Evolutionary conservation across 2,888 invertebrate species (phyloP).

Genomic region (Auanema sp.): DNA sequence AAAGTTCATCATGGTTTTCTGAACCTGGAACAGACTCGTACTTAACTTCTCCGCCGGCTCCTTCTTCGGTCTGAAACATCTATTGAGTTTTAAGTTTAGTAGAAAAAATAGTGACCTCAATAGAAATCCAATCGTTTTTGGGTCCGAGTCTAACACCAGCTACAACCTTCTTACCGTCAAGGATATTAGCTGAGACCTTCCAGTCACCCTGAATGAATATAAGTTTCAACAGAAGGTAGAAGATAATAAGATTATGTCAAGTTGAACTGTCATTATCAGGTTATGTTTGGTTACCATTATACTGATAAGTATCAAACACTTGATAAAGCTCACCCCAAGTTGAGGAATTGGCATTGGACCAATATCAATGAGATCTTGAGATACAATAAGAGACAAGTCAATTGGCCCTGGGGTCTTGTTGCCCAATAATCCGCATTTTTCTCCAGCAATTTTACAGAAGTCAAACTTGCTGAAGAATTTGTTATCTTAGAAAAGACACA

Average conservation of each 20-base stretch:
- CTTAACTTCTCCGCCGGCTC: too few species aligned
- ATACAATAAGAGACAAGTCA: slow-evolving; percentile 35
- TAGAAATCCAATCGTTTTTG: slow-evolving; percentile 39
- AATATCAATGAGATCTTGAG: slow-evolving; percentile 45
- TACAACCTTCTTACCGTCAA: slow-evolving; percentile 31
- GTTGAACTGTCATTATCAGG: background rate
- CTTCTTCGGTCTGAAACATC: too few species aligned
- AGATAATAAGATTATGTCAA: background rate
- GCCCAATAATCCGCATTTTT: slow-evolving; percentile 33
- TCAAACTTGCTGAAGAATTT: slow-evolving; percentile 38
- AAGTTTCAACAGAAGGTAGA: background rate
- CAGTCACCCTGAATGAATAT: background rate
- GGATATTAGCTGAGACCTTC: slow-evolving; percentile 31
- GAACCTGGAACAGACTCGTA: too few species aligned
- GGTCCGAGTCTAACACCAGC: slow-evolving; percentile 42
- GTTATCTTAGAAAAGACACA: background rate
- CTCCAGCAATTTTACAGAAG: slow-evolving; percentile 38
- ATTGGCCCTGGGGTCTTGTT: slow-evolving; percentile 31
- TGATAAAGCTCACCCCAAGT: slow-evolving; percentile 28
- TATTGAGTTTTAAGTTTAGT: too few species aligned
- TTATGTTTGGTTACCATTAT: background rate
- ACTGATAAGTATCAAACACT: background rate
- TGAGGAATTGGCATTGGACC: slow-evolving; percentile 49
- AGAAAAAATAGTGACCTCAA: slow-evolving; percentile 22
- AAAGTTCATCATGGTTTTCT: too few species aligned